Evolutionary conservation across 2,797 vertebrate species (phyloP), one percentile per base, ranked within the genome.

Genomic region (Gymnodraco acuticeps): DNA sequence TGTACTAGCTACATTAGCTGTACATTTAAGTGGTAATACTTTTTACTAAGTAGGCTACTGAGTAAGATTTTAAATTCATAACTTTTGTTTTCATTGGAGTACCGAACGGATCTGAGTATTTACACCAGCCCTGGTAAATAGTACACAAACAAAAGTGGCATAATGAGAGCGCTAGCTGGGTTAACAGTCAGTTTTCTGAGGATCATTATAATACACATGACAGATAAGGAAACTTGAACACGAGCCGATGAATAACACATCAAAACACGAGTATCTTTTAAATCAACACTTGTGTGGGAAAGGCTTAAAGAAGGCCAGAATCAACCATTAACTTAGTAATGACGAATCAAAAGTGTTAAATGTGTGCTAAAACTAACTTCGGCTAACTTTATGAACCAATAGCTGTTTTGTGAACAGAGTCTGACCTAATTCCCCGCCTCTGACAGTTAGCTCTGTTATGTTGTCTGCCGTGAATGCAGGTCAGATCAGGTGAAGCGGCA

Each of bases 401-500:
- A 1, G 27, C 38, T n/a, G n/a, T 14, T 59, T 27, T 52, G 0
- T 38, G 8, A 38, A 17, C 0, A 4, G 42, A 50, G 38, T 0
- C 12, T 12, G 10, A 9, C n/a, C 10, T 2, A 6, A 41, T 20
- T 15, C 19, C 0, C 55, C 1, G 17, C 23, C 2, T 20, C 23
- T 42, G n/a, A 65, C 75, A 46, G 45, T n/a, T 31, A 20, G 13
- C 16, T 70, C 3, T 3, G 64, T 15, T 51, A 8, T 66, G 58
- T 4, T 4, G 17, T 53, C 53, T 67, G 73, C 60, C 64, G 14
- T 73, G 60, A 50, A 61, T 50, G 71, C 86, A 62, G 82, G 48
- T 87, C 73, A 52, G 43, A 33, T 31, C 64, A 75, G 81, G 84
- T 84, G 76, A 80, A 80, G 74, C 41, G 47, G 59, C 78, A 59